Evolutionary conservation across 2,113 vertebrate genomes (phyloP).

Genomic region (Microcebus griseorufus): DNA sequence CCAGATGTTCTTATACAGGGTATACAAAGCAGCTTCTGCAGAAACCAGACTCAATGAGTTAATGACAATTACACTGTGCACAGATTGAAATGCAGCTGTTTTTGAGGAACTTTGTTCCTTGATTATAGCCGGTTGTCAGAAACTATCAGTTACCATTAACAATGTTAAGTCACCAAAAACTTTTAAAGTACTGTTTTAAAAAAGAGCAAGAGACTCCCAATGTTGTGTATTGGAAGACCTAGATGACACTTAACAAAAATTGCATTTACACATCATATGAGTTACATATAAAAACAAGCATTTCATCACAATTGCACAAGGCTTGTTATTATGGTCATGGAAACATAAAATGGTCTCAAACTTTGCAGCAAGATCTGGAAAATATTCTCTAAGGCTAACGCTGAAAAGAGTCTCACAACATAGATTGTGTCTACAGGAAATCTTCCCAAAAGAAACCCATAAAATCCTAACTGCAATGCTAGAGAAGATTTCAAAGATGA

Average conservation of each 20-base stretch:
- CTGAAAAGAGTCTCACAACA: not conserved
- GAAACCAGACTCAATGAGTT: conserved; percentile 49
- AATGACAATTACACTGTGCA: conserved; percentile 30
- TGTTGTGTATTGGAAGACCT: not conserved
- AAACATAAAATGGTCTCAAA: conserved; percentile 18
- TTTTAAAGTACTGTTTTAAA: not conserved
- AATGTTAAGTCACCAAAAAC: conserved; percentile 37
- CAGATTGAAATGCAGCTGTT: conserved; percentile 60
- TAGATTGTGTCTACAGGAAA: not conserved
- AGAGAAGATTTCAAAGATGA: not conserved
- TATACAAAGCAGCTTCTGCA: conserved; percentile 60
- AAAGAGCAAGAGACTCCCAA: not conserved
- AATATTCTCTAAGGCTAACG: not conserved
- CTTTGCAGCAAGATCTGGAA: not conserved
- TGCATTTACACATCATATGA: not conserved
- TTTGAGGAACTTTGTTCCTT: not conserved
- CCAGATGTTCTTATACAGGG: conserved; percentile 60
- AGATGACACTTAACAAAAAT: not conserved
- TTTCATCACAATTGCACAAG: not conserved
- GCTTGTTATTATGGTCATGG: not conserved
- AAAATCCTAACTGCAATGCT: not conserved
- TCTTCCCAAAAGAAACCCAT: not conserved
- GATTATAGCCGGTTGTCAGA: conserved; percentile 56
- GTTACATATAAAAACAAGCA: conserved; percentile 8
- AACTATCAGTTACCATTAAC: conserved; percentile 51